Base-by-base conservation (phyloP, 2,888 invertebrate genomes). In the Crocallis elinguaria region DNA sequence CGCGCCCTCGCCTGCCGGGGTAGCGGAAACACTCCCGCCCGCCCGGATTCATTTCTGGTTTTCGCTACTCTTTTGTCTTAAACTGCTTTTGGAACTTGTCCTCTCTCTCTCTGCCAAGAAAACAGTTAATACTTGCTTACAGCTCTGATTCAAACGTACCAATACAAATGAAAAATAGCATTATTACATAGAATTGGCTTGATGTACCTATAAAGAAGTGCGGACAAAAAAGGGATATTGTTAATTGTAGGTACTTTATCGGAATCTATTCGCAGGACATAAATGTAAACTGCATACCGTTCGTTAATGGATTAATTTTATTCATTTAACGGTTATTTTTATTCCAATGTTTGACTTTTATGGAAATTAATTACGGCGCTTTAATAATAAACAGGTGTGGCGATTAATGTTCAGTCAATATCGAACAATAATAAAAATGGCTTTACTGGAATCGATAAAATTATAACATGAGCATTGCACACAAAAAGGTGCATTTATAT, bases 41-140 rank as follows among this genome's bases (percentile, higher is more conserved):
- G 80, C 80, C 81, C 85, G 80, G 83, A 87, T 86, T 88, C 88
- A 88, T 87, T 88, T 86, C 88, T 88, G 86, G 84, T 87, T 86
- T 84, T 88, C 86, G 84, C 82, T 88, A 80, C 85, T 86, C 88
- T 88, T 88, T 88, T 88, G 85, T 87, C 88, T 88, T 84, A 82
- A 86, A 86, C 84, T 81, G 85, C 85, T 86, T 85, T 81, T 76
- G 80, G 75, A 80, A 86, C 81, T 86, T 85, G 80, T 84, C 75
- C 72, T 80, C 77, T 79, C 78, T 67, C 73, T 67, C 73, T 80
- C 75, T 70, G 49, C 52, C 52, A 68, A 73, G 74, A 69, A 67
- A 72, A 70, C 65, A 69, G 77, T 73, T 74, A 69, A 70, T 57
- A n/a, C n/a, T n/a, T 13, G 21, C 3, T 63, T 64, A 69, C 67